These are phyloP conservation scores for Lordiphosa clarofinis DNA, from an alignment of 1,140 invertebrate species.

Conservation along the genomic window DNA sequence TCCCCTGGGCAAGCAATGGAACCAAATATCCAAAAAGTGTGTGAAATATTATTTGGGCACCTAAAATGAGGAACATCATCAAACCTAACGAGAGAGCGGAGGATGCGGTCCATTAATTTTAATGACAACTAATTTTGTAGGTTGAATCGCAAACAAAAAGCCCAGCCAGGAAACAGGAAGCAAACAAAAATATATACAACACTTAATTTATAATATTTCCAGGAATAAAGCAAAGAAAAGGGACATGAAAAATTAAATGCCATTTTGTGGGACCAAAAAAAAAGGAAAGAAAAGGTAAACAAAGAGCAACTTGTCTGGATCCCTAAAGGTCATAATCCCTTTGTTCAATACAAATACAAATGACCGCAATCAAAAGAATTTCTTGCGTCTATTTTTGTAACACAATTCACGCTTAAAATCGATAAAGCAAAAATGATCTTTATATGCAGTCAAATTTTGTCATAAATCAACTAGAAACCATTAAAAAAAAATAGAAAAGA, in stretches of 20 bases:
- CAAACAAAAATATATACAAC: slow-evolving; percentile 19
- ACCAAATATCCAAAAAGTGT: slow-evolving; percentile 22
- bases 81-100: slow-evolving; percentile 45
- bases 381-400: no score
- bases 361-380: not conserved
- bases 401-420: no score
- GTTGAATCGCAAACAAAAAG: slow-evolving; percentile 13
- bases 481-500: no score
- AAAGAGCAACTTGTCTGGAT: slow-evolving; percentile 17
- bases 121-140: slow-evolving; percentile 56
- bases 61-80: slow-evolving; percentile 12
- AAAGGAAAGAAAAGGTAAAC: slow-evolving; percentile 2
- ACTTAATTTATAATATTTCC: slow-evolving; percentile 51
- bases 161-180: not conserved
- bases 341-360: slow-evolving; percentile 1
- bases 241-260: slow-evolving; percentile 64
- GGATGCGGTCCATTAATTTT: slow-evolving; percentile 46
- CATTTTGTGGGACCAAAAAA: slow-evolving; percentile 34
- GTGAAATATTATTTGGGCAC: slow-evolving; percentile 44
- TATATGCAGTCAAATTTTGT: no score
- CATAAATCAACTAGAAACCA: no score
- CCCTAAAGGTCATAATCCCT: no score
- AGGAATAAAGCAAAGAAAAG: slow-evolving; percentile 11
- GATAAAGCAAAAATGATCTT: no score
- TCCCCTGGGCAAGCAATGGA: slow-evolving; percentile 26